Evolutionary conservation across 2,888 invertebrate species (phyloP).

Genomic region (Trypoxylon attenuatum): DNA sequence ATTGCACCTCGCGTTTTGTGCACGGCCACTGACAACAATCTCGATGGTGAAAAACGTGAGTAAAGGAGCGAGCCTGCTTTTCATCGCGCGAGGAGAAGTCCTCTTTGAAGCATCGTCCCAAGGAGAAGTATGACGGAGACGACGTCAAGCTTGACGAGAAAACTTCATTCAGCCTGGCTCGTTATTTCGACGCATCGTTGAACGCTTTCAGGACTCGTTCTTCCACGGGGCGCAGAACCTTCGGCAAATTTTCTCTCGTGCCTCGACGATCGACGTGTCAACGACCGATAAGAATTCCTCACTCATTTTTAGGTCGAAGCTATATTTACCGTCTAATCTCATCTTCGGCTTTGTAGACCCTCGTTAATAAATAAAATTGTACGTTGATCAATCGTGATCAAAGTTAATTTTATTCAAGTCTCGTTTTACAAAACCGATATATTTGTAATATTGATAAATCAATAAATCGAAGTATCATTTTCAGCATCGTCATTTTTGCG

Average conservation of each 20-base stretch:
- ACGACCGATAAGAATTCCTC: neutral
- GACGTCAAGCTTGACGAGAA: constrained; percentile 18
- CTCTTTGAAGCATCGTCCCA: neutral
- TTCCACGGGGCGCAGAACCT: neutral
- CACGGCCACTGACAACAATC: neutral
- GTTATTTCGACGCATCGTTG: constrained; percentile 43
- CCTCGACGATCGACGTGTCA: neutral
- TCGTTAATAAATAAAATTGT: constrained; percentile 38
- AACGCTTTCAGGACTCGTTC: constrained; percentile 24
- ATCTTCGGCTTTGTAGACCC: constrained; percentile 24
- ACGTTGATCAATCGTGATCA: too few species aligned
- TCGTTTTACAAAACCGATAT: too few species aligned
- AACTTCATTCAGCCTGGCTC: constrained; percentile 35
- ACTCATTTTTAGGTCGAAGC: neutral
- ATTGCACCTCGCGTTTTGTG: neutral
- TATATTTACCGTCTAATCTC: constrained; percentile 13
- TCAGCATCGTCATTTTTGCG: too few species aligned
- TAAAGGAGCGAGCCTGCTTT: neutral
- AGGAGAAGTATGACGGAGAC: constrained; percentile 16
- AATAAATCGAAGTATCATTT: too few species aligned
- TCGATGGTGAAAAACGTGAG: neutral
- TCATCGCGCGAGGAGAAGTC: neutral
- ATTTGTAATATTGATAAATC: too few species aligned
- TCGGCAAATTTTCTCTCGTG: constrained; percentile 11
- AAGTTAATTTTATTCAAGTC: too few species aligned